Base-by-base conservation (phyloP, 2,113 vertebrate genomes). In the Sylvilagus bachmani region DNA sequence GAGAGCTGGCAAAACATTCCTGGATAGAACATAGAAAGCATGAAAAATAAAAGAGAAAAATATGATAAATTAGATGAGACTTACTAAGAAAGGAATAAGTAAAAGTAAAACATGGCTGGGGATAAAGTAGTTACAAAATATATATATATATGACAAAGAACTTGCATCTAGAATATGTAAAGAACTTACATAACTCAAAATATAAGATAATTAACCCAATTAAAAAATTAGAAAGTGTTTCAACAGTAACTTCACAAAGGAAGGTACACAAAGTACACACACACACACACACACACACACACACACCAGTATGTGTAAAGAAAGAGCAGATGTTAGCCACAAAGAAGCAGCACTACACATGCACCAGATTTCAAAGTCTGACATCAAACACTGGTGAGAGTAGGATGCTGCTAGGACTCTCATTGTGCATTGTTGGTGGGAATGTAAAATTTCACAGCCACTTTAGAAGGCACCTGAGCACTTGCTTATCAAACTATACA, bases 201-300 rank as follows among this genome's bases (percentile, higher is more conserved):
- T 73, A 66, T 36, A 83, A 71, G n/a, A 71, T 73, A 38, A 73
- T 58, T 58, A 71, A 55, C 11, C 25, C 38, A 73, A 66, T 61
- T 90, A 69, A 70, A 83, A 91, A 83, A 44, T 24, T 78, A 29
- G 64, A 88, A 88, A 78, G 70, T 38, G 51, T 66, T 78, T 88
- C 44, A 79, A 33, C 10, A 83, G 1, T 96, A 71, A 82, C 21
- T 69, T 91, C 51, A 74, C 31, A 58, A 71, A 82, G 38, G 31
- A 81, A 70, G 85, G 49, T 70, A 53, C 33, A 49, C 24, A 83
- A 82, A 69, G 61, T 69, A 62, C n/a, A n/a, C n/a, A n/a, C n/a
- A 27, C 25, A 49, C 33, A 11, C 29, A 6, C 27, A 64, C 49
- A 62, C 25, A 77, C 61, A 70, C 29, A 0, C 27, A n/a, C 13